Conservation (phyloP, 2,888 invertebrate species). For the Oxyscelio sp. region DNA sequence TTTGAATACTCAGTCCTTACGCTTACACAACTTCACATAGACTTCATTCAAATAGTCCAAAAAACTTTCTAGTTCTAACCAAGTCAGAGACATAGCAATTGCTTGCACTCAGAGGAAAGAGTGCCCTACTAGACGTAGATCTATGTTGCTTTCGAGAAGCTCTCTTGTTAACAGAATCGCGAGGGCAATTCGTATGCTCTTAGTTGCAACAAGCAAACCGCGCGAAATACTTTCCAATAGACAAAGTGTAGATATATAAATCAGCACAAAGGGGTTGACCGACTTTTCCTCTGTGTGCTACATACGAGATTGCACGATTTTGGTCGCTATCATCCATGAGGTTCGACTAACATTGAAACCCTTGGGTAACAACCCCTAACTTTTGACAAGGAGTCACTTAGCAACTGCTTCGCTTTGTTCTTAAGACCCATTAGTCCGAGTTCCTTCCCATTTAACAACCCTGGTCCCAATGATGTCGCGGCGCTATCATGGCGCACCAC, state of each 20-base stretch:
- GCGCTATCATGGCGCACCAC: too few relatives aligned
- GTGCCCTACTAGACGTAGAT: background rate
- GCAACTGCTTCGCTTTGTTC: conserved; percentile 69
- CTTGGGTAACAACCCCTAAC: too few relatives aligned
- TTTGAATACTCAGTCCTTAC: conserved; percentile 12
- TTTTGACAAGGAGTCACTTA: conserved; percentile 1
- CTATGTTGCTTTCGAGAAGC: background rate
- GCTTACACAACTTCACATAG: too few relatives aligned
- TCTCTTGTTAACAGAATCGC: background rate
- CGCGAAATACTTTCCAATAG: background rate
- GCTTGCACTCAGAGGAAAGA: background rate
- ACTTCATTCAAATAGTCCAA: background rate
- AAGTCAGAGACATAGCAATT: background rate
- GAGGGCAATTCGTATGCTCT: background rate
- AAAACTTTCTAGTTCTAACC: background rate
- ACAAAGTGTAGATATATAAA: conserved; percentile 32
- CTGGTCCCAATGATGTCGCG: too few relatives aligned
- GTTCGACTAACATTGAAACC: background rate
- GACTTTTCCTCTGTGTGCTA: conserved; percentile 1
- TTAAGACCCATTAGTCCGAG: conserved; percentile 67
- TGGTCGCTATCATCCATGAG: background rate
- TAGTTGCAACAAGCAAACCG: background rate
- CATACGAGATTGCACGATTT: conserved; percentile 15
- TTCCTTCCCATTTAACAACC: too few relatives aligned
- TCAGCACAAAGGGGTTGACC: background rate